These are phyloP conservation scores for Harpagoxenus sublaevis DNA, from an alignment of 2,888 invertebrate species.

Conservation along the genomic window DNA sequence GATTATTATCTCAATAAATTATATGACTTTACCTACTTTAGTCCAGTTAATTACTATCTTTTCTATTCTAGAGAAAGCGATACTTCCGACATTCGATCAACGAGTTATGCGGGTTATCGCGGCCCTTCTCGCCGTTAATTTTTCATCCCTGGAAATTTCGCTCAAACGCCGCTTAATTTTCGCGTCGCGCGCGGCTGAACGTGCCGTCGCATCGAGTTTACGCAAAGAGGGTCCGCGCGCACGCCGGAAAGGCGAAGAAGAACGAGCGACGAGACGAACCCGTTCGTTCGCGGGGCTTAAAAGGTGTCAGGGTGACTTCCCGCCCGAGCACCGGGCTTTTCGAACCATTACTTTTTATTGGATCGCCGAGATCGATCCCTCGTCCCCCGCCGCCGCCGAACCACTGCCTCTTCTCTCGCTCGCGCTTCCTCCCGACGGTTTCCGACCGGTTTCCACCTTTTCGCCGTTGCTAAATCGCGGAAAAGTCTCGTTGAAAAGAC, in stretches of 20 bases:
- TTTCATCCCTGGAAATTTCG: conserved; percentile 68
- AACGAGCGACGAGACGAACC: conserved; percentile 67
- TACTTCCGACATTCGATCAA: conserved; percentile 5
- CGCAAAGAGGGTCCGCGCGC: conserved; percentile 63
- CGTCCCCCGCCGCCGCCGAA: not conserved
- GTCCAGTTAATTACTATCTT: not conserved
- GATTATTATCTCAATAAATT: not conserved
- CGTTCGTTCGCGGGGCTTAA: conserved; percentile 78
- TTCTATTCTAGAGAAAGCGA: not conserved
- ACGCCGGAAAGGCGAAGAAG: conserved; percentile 55
- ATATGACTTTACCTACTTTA: not conserved
- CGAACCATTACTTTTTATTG: conserved; percentile 80
- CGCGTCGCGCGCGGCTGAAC: conserved; percentile 75
- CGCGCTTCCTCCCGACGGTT: conserved; percentile 59
- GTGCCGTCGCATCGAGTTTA: conserved; percentile 76
- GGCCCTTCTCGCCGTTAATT: conserved; percentile 62
- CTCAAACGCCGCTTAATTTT: conserved; percentile 75
- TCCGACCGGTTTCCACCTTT: conserved; percentile 36
- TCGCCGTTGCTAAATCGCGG: conserved; percentile 64
- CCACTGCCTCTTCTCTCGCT: conserved; percentile 31
- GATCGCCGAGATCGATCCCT: conserved; percentile 72
- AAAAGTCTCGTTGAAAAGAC: conserved; percentile 68
- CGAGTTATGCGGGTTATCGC: not conserved
- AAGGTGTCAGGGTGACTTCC: conserved; percentile 83
- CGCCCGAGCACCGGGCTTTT: conserved; percentile 79